phyloP scores from a whole-genome alignment of 2,888 invertebrate genomes.

The Epinotia bilunana region DNA sequence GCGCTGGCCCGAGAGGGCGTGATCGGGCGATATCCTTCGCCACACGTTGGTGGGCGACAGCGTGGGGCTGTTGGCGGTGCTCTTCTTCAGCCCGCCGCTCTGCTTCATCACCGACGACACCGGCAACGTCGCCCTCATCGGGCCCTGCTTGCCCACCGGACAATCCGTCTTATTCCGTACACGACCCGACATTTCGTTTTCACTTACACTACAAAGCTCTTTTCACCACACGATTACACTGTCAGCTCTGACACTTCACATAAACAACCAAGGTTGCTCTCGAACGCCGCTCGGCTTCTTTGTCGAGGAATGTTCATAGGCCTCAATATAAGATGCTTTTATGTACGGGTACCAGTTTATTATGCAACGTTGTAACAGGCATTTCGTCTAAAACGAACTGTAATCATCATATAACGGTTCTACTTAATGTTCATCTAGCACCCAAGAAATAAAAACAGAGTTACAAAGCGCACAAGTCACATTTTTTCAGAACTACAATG shows the following conservation, averaged over 20 bases:
- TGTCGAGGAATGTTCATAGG: slow-evolving; percentile 71
- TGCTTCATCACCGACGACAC: slow-evolving; percentile 89
- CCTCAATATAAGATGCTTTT: slow-evolving; percentile 58
- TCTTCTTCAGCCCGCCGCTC: slow-evolving; percentile 85
- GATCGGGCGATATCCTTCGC: slow-evolving; percentile 88
- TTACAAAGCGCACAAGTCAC: slow-evolving; percentile 79
- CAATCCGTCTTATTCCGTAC: slow-evolving; percentile 88
- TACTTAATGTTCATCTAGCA: slow-evolving; percentile 68
- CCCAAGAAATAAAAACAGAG: slow-evolving; percentile 73
- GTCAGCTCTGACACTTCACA: slow-evolving; percentile 60
- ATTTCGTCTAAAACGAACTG: slow-evolving; percentile 57
- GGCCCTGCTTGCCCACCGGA: slow-evolving; percentile 85
- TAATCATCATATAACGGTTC: slow-evolving; percentile 62
- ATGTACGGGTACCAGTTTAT: slow-evolving; percentile 52
- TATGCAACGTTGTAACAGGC: slow-evolving; percentile 55
- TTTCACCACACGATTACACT: slow-evolving; percentile 55
- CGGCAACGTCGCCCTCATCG: slow-evolving; percentile 90
- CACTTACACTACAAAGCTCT: slow-evolving; percentile 53
- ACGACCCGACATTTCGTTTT: slow-evolving; percentile 83
- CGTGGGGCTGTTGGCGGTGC: slow-evolving; percentile 86
- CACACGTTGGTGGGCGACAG: slow-evolving; percentile 87
- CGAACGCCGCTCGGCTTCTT: slow-evolving; percentile 78
- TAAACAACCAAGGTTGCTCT: slow-evolving; percentile 67
- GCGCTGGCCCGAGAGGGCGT: slow-evolving; percentile 87
- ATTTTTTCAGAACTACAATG: slow-evolving; percentile 82